Evolutionary conservation across 2,797 vertebrate genomes (phyloP).

Genomic region (Sparidentex hasta): DNA sequence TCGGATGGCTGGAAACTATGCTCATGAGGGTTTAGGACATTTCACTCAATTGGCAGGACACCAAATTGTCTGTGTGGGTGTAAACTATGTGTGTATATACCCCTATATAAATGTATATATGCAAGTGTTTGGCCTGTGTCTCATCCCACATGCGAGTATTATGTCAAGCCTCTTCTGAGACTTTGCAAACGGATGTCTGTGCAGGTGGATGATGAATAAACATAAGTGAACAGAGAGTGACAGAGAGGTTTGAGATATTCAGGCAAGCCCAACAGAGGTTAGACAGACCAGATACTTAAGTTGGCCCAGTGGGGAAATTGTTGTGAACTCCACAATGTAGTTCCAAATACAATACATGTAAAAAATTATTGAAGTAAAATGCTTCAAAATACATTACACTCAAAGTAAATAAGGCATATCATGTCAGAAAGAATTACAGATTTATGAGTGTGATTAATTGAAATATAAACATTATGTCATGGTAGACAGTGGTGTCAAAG

Average conservation of each 20-base stretch:
- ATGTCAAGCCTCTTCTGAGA: slow-evolving; percentile 37
- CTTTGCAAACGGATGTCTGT: slow-evolving; percentile 26
- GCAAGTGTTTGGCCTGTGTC: slow-evolving; percentile 4
- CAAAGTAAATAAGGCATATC: background rate
- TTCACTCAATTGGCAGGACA: background rate
- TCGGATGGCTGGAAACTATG: slow-evolving; percentile 7
- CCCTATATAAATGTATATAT: background rate
- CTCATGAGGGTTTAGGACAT: slow-evolving; percentile 9
- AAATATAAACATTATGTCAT: background rate
- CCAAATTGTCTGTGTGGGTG: background rate
- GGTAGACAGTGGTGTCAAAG: no score
- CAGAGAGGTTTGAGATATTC: slow-evolving; percentile 30
- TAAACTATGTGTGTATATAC: background rate
- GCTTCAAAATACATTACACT: background rate
- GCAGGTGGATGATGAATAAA: slow-evolving; percentile 41
- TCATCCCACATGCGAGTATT: slow-evolving; percentile 26
- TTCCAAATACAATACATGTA: background rate
- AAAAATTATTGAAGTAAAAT: background rate
- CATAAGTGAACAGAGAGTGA: slow-evolving; percentile 15
- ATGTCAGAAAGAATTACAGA: background rate
- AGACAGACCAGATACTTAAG: background rate
- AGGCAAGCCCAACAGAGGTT: background rate
- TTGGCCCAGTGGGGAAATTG: background rate
- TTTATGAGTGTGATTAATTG: background rate
- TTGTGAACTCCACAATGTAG: background rate